phyloP scores from a whole-genome alignment of 1,140 invertebrate species.

The Eriocheir sinensis region DNA sequence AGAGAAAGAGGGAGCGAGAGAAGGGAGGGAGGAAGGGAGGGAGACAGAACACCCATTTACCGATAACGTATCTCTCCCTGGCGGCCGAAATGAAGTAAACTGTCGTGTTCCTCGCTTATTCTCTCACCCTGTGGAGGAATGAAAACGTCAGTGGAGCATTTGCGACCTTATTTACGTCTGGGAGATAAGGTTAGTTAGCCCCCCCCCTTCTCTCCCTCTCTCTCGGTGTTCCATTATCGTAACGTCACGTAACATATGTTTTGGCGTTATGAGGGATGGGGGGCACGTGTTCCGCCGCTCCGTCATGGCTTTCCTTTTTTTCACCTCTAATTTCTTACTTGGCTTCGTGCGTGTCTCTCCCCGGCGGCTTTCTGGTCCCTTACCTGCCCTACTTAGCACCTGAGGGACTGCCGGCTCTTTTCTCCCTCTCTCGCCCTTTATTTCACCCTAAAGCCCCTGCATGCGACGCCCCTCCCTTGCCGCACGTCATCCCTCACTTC shows the following conservation, averaged over 20 bases:
- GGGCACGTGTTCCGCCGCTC: not conserved
- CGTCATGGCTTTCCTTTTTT: no score
- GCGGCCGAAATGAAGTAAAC: not conserved
- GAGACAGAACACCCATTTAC: no score
- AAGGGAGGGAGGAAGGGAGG: no score
- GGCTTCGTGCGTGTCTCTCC: not conserved
- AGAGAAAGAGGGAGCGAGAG: not conserved
- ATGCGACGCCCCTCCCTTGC: no score
- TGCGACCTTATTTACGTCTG: not conserved
- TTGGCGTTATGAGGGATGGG: not conserved
- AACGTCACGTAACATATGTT: conserved; percentile 6
- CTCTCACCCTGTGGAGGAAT: not conserved
- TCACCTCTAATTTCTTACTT: not conserved
- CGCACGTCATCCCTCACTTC: not conserved
- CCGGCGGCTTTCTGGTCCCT: no score
- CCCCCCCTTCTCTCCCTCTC: not conserved
- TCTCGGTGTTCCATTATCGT: not conserved
- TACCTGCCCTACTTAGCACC: no score
- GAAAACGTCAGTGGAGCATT: not conserved
- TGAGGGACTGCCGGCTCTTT: no score
- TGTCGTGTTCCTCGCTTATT: not conserved
- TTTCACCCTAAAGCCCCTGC: not conserved
- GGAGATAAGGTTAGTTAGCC: not conserved
- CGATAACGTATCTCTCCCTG: not conserved
- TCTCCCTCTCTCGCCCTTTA: no score